A percentile compares a stretch with the other conserved stretches of the same genome.
These are phyloP conservation scores for Panorpa germanica DNA, from an alignment of 2,888 invertebrate genomes.

Conservation along the genomic window DNA sequence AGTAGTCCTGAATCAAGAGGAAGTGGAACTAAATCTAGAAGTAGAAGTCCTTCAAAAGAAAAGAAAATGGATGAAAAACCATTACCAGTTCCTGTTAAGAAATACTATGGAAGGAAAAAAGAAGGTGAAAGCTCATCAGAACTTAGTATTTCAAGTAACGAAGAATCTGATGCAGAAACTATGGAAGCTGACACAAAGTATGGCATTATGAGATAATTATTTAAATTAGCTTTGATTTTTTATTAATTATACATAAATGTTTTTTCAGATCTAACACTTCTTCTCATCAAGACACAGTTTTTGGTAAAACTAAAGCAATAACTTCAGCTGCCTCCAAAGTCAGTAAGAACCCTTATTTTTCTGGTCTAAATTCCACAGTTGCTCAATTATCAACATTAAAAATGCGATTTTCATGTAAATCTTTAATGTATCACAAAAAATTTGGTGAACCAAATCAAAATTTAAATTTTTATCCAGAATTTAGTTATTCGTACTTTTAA, in stretches of 20 bases:
- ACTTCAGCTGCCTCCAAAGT: constrained; percentile 70
- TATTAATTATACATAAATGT: not conserved
- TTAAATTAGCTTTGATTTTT: not conserved
- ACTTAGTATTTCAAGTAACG: constrained; percentile 17
- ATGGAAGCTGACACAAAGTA: constrained; percentile 13
- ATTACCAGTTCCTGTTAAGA: constrained; percentile 24
- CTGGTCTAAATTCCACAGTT: constrained; percentile 16
- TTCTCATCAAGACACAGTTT: constrained; percentile 3
- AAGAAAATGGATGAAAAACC: constrained; percentile 6
- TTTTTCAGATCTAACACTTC: constrained; percentile 1
- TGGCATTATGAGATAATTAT: not conserved
- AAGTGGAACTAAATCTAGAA: constrained; percentile 5
- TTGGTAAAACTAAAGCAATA: constrained; percentile 4
- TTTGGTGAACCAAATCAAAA: too few species aligned
- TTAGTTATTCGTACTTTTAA: too few species aligned
- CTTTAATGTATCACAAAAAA: too few species aligned
- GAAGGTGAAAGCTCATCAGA: constrained; percentile 32
- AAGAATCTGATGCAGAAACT: constrained; percentile 16
- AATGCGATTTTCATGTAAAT: too few species aligned
- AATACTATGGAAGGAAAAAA: constrained; percentile 36
- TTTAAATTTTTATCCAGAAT: too few species aligned
- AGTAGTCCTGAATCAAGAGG: constrained; percentile 11
- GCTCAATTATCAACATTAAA: constrained; percentile 5
- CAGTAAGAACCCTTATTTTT: constrained; percentile 82
- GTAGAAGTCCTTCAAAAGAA: too few species aligned